These are phyloP conservation scores for Theonella swinhoei DNA, from an alignment of 37 sponge, comb jelly and placozoan genomes.

Conservation along the genomic window DNA sequence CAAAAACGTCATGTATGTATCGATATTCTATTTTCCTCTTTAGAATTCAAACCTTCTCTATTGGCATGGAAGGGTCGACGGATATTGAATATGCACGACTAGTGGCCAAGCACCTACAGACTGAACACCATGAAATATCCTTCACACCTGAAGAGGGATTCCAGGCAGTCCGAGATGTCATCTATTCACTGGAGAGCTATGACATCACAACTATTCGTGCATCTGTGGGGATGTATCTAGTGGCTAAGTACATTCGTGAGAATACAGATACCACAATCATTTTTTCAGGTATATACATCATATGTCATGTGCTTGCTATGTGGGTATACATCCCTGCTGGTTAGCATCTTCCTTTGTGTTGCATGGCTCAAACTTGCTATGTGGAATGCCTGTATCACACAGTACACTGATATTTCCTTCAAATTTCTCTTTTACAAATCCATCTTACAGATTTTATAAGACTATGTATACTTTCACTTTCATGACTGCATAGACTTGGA, in stretches of 20 bases:
- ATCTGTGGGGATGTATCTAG: constrained; percentile 60
- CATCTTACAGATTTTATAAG: no score
- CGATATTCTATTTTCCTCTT: no score
- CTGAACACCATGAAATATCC: constrained; percentile 66
- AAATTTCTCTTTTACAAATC: no score
- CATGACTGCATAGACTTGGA: no score
- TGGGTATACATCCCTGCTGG: no score
- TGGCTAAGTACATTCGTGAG: constrained; percentile 60
- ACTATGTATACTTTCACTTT: no score
- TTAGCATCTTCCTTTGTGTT: no score
- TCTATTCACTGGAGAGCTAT: constrained; percentile 64
- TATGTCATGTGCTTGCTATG: no score
- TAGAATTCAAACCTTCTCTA: constrained; percentile 59
- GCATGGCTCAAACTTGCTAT: no score
- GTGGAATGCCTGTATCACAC: no score
- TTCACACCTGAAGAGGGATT: constrained; percentile 66
- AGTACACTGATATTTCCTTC: no score
- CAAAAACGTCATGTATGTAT: no score
- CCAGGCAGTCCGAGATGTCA: constrained; percentile 61
- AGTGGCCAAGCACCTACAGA: constrained; percentile 59
- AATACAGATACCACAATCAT: constrained; percentile 50
- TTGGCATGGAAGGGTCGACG: constrained; percentile 73
- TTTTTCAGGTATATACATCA: constrained; percentile 29
- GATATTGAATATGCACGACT: constrained; percentile 59
- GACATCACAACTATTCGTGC: constrained; percentile 67